phyloP scores from a whole-genome alignment of 2,113 vertebrate species.

The Hippopotamus amphibius region DNA sequence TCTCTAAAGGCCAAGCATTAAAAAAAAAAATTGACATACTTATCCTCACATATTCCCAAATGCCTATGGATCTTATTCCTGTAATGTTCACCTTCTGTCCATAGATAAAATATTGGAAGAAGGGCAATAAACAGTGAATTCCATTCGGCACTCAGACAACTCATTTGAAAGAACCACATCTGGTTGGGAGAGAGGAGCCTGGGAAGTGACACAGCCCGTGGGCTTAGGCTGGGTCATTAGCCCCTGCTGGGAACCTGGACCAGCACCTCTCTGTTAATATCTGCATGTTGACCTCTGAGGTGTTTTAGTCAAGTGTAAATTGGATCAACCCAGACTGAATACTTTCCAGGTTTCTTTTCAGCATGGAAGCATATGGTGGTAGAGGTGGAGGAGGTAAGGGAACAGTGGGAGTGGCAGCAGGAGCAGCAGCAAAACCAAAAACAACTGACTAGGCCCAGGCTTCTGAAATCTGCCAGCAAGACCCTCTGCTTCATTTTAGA shows the following conservation, averaged over 20 bases:
- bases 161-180: accelerated
- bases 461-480: neutral
- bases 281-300: neutral
- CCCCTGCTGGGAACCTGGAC: neutral
- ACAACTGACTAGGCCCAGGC: too few relatives aligned
- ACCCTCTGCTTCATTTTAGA: neutral
- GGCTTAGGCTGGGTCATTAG: neutral
- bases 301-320: neutral
- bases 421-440: neutral
- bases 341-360: accelerated
- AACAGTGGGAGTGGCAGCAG: neutral
- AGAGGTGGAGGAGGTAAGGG: neutral
- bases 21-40: neutral
- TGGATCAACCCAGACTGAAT: neutral
- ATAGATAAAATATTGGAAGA: neutral
- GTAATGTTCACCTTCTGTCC: neutral
- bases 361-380: accelerated
- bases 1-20: neutral
- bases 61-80: neutral
- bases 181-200: neutral
- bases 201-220: too few relatives aligned
- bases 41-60: neutral
- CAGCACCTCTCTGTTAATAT: neutral
- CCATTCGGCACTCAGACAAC: neutral
- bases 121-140: neutral